Percentiles rank a stretch among this genome's conserved stretches.
These are phyloP conservation scores for Platynereis dumerilii DNA, from an alignment of 2,888 invertebrate species.

Conservation along the genomic window DNA sequence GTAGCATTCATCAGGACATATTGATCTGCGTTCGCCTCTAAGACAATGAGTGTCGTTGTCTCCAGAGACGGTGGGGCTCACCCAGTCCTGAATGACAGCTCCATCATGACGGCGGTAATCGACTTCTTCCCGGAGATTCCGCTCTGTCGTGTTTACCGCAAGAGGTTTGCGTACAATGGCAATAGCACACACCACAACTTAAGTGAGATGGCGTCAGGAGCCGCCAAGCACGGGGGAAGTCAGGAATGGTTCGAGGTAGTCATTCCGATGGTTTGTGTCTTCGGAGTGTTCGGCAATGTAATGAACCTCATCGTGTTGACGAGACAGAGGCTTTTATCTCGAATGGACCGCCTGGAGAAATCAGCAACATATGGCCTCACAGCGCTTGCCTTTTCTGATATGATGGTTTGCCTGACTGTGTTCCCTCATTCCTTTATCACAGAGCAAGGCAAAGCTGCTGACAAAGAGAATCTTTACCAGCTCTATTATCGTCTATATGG, in stretches of 20 bases:
- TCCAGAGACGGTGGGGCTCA: no score
- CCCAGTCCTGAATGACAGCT: no score
- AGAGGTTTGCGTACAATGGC: no score
- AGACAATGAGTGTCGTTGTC: no score
- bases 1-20: no score
- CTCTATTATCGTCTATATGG: conserved; percentile 49
- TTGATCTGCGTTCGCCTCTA: no score
- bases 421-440: conserved; percentile 67
- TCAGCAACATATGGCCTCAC: conserved; percentile 77
- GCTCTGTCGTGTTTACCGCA: no score
- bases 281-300: conserved; percentile 79
- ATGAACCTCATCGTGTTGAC: conserved; percentile 80
- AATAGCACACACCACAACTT: no score
- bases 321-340: conserved; percentile 62
- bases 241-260: conserved; percentile 63
- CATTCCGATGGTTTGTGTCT: conserved; percentile 73
- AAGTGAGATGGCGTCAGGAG: no score
- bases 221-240: neutral
- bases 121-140: no score
- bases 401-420: conserved; percentile 66
- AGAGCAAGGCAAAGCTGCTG: conserved; percentile 59
- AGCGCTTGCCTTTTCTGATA: conserved; percentile 81
- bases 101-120: no score
- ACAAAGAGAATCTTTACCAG: conserved; percentile 66
- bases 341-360: conserved; percentile 74